Evolutionary conservation across 2,888 invertebrate species (phyloP).

Genomic region (Chrysolina haemoptera): DNA sequence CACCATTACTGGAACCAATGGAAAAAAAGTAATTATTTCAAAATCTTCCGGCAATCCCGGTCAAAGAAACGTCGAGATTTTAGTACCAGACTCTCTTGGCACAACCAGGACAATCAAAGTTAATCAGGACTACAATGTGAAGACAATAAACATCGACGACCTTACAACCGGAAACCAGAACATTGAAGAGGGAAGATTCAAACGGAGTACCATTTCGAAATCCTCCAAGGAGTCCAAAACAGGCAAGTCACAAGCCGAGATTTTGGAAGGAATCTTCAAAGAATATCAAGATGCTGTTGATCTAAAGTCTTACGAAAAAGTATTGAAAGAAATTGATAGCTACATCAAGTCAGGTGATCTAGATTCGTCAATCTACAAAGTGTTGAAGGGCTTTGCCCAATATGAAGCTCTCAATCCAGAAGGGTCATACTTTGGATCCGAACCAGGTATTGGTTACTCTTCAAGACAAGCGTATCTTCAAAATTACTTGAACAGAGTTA

Average conservation of each 20-base stretch:
- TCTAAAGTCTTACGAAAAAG: constrained; percentile 46
- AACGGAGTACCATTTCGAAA: not conserved
- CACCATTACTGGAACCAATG: constrained; percentile 45
- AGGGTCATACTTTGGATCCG: not conserved
- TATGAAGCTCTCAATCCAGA: not conserved
- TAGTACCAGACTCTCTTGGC: constrained; percentile 49
- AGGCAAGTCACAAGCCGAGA: constrained; percentile 41
- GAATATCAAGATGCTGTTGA: constrained; percentile 52
- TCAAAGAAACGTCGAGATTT: constrained; percentile 51
- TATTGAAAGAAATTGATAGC: constrained; percentile 48
- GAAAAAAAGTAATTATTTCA: constrained; percentile 50
- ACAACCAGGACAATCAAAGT: constrained; percentile 51
- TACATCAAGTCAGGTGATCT: constrained; percentile 51
- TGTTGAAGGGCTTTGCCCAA: constrained; percentile 31
- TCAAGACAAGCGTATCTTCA: not conserved
- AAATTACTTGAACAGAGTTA: not conserved
- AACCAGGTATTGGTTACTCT: not conserved
- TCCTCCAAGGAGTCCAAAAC: constrained; percentile 9
- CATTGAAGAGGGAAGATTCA: not conserved
- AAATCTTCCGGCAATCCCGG: constrained; percentile 47
- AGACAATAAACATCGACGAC: constrained; percentile 7
- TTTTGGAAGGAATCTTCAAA: constrained; percentile 49
- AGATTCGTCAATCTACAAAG: constrained; percentile 43
- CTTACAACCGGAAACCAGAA: not conserved
- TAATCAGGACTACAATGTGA: constrained; percentile 42